phyloP scores from a whole-genome alignment of 2,113 vertebrate genomes.

The Copsychus sechellarum region DNA sequence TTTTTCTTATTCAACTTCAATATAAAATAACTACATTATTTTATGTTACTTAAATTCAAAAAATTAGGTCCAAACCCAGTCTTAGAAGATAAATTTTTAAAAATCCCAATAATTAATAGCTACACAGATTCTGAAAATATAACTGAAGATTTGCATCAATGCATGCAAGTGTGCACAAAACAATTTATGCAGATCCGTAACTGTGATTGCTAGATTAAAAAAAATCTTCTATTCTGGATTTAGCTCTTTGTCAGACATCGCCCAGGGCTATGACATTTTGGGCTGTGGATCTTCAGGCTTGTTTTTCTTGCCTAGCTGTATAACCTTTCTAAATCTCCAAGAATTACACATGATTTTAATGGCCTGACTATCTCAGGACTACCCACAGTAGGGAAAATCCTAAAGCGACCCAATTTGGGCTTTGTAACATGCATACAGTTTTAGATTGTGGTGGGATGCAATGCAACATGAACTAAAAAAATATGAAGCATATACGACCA shows the following conservation, averaged over 20 bases:
- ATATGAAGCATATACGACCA: neutral
- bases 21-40: neutral
- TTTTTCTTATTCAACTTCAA: neutral
- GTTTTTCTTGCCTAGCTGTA: neutral
- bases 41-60: neutral
- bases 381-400: neutral
- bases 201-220: neutral
- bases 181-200: neutral
- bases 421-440: neutral
- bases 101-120: neutral
- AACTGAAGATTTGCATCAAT: neutral
- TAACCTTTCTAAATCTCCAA: neutral
- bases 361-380: neutral
- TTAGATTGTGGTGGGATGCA: neutral
- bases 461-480: neutral
- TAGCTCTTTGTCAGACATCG: neutral
- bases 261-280: neutral
- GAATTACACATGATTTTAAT: neutral
- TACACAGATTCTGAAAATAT: neutral
- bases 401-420: neutral
- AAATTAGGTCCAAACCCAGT: neutral
- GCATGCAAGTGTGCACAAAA: neutral
- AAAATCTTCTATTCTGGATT: neutral
- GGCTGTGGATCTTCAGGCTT: neutral
- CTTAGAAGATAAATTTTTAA: neutral